Conservation (phyloP, 2,113 vertebrate genomes). For the Anoura caudifer region DNA sequence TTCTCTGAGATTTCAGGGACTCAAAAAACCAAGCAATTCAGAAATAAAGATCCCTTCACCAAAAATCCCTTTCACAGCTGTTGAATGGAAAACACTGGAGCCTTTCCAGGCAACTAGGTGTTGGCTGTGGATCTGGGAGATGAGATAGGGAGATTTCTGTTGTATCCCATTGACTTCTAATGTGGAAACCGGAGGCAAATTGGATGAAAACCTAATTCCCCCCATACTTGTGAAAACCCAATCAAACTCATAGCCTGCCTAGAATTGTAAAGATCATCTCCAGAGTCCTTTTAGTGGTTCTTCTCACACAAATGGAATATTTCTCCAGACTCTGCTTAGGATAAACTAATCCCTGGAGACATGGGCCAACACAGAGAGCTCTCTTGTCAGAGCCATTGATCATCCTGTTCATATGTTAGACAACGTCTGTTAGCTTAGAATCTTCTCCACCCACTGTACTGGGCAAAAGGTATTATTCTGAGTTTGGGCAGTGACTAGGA, state of each 20-base stretch:
- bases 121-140: conserved; percentile 52
- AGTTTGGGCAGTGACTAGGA: conserved; percentile 62
- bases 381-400: neutral
- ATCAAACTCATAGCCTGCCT: conserved; percentile 41
- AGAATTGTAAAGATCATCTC: neutral
- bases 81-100: conserved; percentile 74
- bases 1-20: neutral
- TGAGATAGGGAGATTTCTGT: conserved; percentile 76
- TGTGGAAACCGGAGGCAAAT: conserved; percentile 77
- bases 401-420: neutral
- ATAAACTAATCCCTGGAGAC: neutral
- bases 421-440: neutral
- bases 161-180: conserved; percentile 69
- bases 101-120: conserved; percentile 74
- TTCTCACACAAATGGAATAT: neutral
- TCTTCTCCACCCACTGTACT: conserved; percentile 5
- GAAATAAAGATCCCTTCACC: neutral
- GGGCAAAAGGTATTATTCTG: neutral
- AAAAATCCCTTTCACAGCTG: conserved; percentile 75
- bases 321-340: neutral
- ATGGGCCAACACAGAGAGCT: neutral
- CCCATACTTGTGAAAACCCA: conserved; percentile 53
- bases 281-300: neutral
- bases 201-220: conserved; percentile 74
- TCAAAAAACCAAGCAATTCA: neutral